Evolutionary conservation across 1,140 invertebrate genomes (phyloP), one percentile per base, ranked within the genome.

Genomic region (Heliconius congener): DNA sequence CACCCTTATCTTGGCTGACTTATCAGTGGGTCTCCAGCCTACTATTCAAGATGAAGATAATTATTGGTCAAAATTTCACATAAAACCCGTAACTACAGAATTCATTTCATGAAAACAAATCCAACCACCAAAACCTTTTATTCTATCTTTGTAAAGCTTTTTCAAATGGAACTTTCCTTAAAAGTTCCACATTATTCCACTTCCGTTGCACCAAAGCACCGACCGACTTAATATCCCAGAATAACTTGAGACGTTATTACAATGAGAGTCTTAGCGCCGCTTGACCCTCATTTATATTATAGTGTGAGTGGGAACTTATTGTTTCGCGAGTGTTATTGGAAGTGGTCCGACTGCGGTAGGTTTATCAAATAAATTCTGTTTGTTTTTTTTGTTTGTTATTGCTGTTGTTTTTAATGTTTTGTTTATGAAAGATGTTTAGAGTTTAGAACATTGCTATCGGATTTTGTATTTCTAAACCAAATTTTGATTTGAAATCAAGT

Each of bases 281-380:
- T 66, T 66, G 60, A 66, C 60, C 60, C 60, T 66, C 60, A 66
- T 66, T 66, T 66, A 66, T 66, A n/a, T 66, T 66, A 66, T 66
- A 66, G 60, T 66, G 27, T 27, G 60, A 27, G 60, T 27, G 60
- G 23, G 60, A 66, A 66, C 60, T 66, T 66, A 66, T 66, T 66
- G 60, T 66, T 66, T n/a, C 60, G 27, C 60, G 8, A 30, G 60
- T 66, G 60, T 66, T 66, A 27, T 27, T 66, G 60, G 13, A 27
- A 66, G 0, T 30, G 60, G 23, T 11, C 23, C 11, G 27, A 11
- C 60, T n/a, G 60, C 60, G 60, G 60, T 23, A 1, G 55, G 55
- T 60, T 60, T 60, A 60, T 60, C n/a, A 60, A 23, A 60, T 60
- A 23, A 60, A 27, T 60, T 9, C 8, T 60, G 11, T 66, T 66